A percentile compares a stretch with the other conserved stretches of the same genome.
Conservation (phyloP, 1,140 invertebrate genomes). For the Caenorhabditis brenneri region DNA sequence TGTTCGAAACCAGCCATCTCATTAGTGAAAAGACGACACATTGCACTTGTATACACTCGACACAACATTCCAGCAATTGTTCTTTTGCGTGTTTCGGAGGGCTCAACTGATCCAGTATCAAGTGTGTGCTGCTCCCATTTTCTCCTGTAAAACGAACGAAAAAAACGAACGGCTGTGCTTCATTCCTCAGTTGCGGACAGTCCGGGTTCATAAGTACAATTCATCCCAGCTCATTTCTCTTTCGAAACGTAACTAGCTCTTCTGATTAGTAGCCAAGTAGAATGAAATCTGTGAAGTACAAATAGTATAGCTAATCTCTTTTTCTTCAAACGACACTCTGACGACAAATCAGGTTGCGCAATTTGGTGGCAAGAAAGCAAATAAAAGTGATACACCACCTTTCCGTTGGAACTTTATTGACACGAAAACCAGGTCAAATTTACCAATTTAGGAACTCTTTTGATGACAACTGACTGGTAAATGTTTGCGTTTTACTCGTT, state of each 20-base stretch:
- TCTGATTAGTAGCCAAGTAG: background rate
- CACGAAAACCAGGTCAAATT: conserved; percentile 6
- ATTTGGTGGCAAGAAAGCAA: background rate
- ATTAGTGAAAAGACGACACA: background rate
- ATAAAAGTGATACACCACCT: background rate
- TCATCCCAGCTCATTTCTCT: background rate
- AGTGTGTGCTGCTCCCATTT: too few relatives aligned
- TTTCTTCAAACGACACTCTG: background rate
- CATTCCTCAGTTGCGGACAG: background rate
- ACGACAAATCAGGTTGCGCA: conserved; percentile 17
- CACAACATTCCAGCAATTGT: conserved; percentile 39
- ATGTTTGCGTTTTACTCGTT: background rate
- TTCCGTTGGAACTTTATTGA: background rate
- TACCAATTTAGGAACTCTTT: background rate
- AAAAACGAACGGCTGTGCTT: conserved; percentile 5
- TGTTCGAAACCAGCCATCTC: conserved; percentile 8
- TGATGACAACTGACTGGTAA: background rate
- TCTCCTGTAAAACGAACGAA: background rate
- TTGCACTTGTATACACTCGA: conserved; percentile 17
- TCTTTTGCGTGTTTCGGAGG: conserved; percentile 22
- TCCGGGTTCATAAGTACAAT: conserved; percentile 12
- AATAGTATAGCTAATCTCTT: conserved; percentile 12
- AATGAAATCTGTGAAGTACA: background rate
- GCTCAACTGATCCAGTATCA: background rate
- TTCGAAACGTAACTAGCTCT: conserved; percentile 11